Base-by-base conservation (phyloP, 2,113 vertebrate genomes). In the Numida meleagris region DNA sequence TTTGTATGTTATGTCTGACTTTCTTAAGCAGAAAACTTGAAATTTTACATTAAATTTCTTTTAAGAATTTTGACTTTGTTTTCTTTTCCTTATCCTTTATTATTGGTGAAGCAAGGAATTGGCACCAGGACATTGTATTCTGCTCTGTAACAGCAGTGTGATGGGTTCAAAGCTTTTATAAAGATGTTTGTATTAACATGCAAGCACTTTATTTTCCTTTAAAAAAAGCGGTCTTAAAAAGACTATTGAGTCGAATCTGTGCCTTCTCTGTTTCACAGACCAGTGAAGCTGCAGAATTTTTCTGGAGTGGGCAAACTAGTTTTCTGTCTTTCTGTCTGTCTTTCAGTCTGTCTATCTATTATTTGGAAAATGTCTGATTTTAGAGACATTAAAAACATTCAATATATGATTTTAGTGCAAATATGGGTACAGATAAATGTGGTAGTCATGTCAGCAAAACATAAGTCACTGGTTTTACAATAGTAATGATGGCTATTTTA, bases 1-100 rank as follows among this genome's bases (percentile, higher is more conserved):
- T 91, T 89, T 95, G 90, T 87, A 62, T 81, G 59, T 85, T 88
- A 20, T 72, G 40, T 88, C 79, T 93, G 61, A 86, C 29, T 81
- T 91, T 57, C 14, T 63, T 57, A 55, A 91, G 5, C 58, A 62
- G n/a, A 76, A 76, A 76, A 80, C n/a, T 67, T 96, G 83, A 82
- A 45, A 73, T 92, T 89, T 94, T 33, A 82, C 36, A 16, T 12
- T 78, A 50, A 50, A 5, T 48, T 86, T 42, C 10, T 88, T 95
- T 86, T 70, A 72, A 82, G 58, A 63, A 84, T 70, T 88, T 29
- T 82, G 31, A 5, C 62, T 91, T 66, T 66, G 20, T 71, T 88
- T 87, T 9, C 34, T 82, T 93, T 81, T 65, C 15, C 31, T 7
- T 90, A 14, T 80, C 31, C 38, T 77, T 81, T 53, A 4, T 62